A percentile compares a stretch with the other conserved stretches of the same genome.
Conservation (phyloP, 2,888 invertebrate genomes). For the Venustoraphidia nigricollis region DNA sequence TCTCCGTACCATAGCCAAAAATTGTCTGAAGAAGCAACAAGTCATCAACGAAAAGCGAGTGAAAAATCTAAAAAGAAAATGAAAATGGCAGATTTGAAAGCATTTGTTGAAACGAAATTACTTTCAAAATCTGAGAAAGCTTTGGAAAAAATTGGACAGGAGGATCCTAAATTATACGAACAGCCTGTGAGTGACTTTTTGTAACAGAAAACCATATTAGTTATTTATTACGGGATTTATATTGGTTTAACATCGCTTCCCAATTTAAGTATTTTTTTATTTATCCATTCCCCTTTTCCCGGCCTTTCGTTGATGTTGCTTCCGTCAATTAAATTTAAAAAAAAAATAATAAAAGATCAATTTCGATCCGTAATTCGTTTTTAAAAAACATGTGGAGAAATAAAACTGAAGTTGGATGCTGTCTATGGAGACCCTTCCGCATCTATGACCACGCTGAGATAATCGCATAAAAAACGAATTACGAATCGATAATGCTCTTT, state of each 20-base stretch:
- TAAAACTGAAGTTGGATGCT: too few species aligned
- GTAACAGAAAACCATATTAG: too few species aligned
- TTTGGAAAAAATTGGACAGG: conserved; percentile 74
- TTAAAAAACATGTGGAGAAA: too few species aligned
- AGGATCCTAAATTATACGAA: conserved; percentile 45
- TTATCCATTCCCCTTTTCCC: conserved; percentile 7
- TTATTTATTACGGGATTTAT: too few species aligned
- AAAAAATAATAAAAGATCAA: too few species aligned
- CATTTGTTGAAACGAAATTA: conserved; percentile 83
- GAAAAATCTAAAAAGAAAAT: conserved; percentile 74
- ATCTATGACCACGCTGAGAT: too few species aligned
- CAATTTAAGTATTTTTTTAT: conserved; percentile 10
- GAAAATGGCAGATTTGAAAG: conserved; percentile 82
- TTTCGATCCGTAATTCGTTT: too few species aligned
- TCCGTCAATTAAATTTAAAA: not conserved
- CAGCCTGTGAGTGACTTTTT: conserved; percentile 42
- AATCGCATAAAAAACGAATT: too few species aligned
- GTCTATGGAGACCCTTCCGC: too few species aligned
- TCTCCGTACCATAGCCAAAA: conserved; percentile 28
- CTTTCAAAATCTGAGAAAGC: conserved; percentile 85
- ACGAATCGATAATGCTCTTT: too few species aligned
- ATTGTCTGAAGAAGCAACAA: conserved; percentile 27
- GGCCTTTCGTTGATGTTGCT: conserved; percentile 5
- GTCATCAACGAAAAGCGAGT: conserved; percentile 50
- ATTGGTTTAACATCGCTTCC: too few species aligned